phyloP scores from a whole-genome alignment of 2,888 invertebrate species.

The Drosophila lutescens region DNA sequence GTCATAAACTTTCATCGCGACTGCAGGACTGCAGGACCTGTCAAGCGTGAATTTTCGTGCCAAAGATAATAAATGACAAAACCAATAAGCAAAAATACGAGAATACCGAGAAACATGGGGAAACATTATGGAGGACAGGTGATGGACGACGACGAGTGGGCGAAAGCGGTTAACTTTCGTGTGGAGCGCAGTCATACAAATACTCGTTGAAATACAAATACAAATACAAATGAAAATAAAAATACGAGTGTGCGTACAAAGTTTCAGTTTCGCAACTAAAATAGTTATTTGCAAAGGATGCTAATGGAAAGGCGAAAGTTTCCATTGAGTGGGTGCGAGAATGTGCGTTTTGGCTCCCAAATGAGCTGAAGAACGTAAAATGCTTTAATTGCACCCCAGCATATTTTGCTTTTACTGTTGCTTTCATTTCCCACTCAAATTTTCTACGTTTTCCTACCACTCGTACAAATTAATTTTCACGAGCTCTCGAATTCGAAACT shows the following conservation, averaged over 20 bases:
- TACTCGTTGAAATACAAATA: too few species aligned
- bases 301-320: constrained; percentile 19
- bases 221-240: too few species aligned
- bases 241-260: constrained; percentile 9
- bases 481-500: neutral
- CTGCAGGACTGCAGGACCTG: constrained; percentile 47
- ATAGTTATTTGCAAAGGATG: constrained; percentile 17
- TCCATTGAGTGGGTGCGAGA: neutral
- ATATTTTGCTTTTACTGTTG: neutral
- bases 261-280: constrained; percentile 7
- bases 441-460: neutral
- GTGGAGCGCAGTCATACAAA: neutral
- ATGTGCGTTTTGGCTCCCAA: neutral
- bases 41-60: constrained; percentile 67
- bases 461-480: neutral
- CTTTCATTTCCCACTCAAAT: neutral
- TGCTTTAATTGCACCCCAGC: constrained; percentile 2
- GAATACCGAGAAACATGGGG: constrained; percentile 2
- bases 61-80: constrained; percentile 52
- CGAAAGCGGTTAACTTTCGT: constrained; percentile 3
- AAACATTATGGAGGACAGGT: constrained; percentile 10
- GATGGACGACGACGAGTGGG: constrained; percentile 5
- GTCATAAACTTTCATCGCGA: constrained; percentile 67
- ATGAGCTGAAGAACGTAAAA: constrained; percentile 4
- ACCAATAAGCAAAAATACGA: constrained; percentile 35